Base-by-base conservation (phyloP, 2,113 vertebrate genomes). In the Ptilorrhoa leucosticta region DNA sequence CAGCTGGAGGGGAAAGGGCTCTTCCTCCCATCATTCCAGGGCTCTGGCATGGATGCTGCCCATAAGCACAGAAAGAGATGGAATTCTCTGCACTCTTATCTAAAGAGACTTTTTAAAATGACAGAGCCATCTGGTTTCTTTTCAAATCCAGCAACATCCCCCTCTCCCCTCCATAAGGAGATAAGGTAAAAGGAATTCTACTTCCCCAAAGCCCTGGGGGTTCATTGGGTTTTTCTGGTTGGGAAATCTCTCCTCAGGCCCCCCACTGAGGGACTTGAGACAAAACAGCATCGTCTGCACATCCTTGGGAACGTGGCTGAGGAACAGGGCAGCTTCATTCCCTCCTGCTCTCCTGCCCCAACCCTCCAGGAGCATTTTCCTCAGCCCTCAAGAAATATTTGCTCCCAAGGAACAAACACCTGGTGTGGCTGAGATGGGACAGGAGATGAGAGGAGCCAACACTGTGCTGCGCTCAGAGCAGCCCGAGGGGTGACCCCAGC, bases 181-280 rank as follows among this genome's bases (percentile, higher is more conserved):
- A 91, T 82, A 93, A 64, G 30, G 73, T 45, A 57, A 61, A 88
- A 80, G 51, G 66, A 92, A 82, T 60, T 9, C 1, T 10, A 61
- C 82, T 91, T 81, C 77, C 68, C 57, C 56, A 53, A 93, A 84
- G 48, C 80, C 61, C 72, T 26, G n/a, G 40, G 77, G 53, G 48
- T 3, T 75, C 48, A 37, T 7, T 40, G 75, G 42, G 40, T 35
- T 78, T 75, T 87, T 78, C 37, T 39, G 81, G 31, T 65, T 94
- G 93, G 42, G 89, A 94, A 95, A 95, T 75, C 44, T 86, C 64
- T 86, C 89, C 72, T 92, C 30, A n/a, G 51, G 75, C 54, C 90
- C 73, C 39, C 18, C 53, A n/a, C 1, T 15, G 47, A 57, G 18
- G 39, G 63, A 77, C 7, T 19, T 47, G 26, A 50, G 86, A 92